Percentiles rank a stretch among this genome's conserved stretches.
Evolutionary conservation across 2,888 invertebrate species (phyloP).

Genomic region (Willowsia nigromaculata): DNA sequence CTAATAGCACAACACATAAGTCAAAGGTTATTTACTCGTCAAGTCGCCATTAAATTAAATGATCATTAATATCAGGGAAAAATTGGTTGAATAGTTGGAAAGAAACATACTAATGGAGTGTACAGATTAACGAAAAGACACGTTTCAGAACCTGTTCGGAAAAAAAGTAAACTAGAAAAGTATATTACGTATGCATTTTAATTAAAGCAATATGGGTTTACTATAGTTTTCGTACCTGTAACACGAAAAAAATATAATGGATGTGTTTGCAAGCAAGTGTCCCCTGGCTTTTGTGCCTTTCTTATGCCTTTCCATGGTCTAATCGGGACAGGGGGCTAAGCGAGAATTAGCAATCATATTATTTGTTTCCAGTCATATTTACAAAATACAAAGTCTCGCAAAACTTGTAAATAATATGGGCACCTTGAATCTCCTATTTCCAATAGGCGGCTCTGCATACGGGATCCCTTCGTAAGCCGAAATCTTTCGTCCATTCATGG

Average conservation of each 20-base stretch:
- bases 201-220: neutral
- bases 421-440: conserved; percentile 73
- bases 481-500: conserved; percentile 70
- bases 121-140: conserved; percentile 56
- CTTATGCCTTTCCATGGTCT: conserved; percentile 72
- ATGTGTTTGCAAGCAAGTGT: conserved; percentile 70
- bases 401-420: neutral
- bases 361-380: too few relatives aligned
- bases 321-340: conserved; percentile 73
- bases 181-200: too few relatives aligned
- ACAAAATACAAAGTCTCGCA: neutral
- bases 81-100: too few relatives aligned
- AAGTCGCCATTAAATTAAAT: too few relatives aligned
- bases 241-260: conserved; percentile 65
- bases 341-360: neutral
- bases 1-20: too few relatives aligned
- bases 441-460: conserved; percentile 73
- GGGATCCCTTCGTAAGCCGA: conserved; percentile 75
- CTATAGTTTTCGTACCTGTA: conserved; percentile 45
- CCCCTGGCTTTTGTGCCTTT: conserved; percentile 62
- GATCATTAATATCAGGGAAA: too few relatives aligned
- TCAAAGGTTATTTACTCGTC: too few relatives aligned
- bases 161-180: neutral
- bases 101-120: conserved; percentile 46
- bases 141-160: conserved; percentile 26